phyloP scores from a whole-genome alignment of 2,888 invertebrate species.

The Choreutis nemorana region DNA sequence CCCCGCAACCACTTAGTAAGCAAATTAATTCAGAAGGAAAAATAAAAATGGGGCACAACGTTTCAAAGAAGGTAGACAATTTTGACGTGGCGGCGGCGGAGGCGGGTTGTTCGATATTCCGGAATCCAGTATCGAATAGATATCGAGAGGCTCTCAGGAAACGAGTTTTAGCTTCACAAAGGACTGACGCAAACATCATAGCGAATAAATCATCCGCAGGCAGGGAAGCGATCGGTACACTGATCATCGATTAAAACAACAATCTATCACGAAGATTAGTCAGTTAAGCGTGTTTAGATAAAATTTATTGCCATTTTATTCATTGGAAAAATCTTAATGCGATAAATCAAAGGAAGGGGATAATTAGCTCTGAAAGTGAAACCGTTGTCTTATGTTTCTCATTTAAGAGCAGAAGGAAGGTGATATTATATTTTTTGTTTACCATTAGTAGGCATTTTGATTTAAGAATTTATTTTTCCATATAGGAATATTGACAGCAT shows the following conservation, averaged over 20 bases:
- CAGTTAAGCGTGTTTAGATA: no score
- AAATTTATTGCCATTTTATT: no score
- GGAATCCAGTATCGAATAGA: no score
- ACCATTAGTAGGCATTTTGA: no score
- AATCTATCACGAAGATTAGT: conserved; percentile 33
- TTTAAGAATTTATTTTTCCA: no score
- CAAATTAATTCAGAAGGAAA: conserved; percentile 47
- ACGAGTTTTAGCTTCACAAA: conserved; percentile 36
- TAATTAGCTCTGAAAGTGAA: no score
- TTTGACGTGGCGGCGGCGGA: conserved; percentile 28
- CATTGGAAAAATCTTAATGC: no score
- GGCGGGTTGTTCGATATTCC: conserved; percentile 35
- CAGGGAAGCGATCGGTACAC: conserved; percentile 12
- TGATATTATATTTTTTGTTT: no score
- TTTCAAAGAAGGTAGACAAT: conserved; percentile 37
- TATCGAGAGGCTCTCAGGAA: conserved; percentile 20
- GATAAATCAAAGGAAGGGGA: no score
- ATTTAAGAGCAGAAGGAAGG: no score
- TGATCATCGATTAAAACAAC: conserved; percentile 30
- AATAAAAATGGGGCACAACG: conserved; percentile 27
- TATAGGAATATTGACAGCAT: no score
- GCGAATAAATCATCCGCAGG: conserved; percentile 44
- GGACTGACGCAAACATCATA: conserved; percentile 32
- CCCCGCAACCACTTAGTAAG: conserved; percentile 32
- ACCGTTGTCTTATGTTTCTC: no score